Evolutionary conservation across 2,113 vertebrate species (phyloP).

Genomic region (Pristiophorus japonicus): DNA sequence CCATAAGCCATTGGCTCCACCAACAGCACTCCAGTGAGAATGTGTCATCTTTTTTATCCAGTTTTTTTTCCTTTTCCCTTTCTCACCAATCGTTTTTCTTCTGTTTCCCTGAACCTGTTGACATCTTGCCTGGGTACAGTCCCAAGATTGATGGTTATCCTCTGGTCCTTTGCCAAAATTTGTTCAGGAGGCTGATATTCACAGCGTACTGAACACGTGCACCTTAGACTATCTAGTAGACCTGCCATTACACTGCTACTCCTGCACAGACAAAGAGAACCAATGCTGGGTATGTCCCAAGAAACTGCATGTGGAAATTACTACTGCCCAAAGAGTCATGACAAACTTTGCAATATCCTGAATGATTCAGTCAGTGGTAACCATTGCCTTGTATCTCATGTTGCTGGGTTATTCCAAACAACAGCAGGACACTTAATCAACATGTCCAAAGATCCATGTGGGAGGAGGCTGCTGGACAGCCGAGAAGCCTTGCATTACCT

Average conservation of each 20-base stretch:
- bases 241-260: not conserved
- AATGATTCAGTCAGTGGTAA: not conserved
- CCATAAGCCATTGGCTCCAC: not conserved
- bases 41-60: not conserved
- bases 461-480: not conserved
- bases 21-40: not conserved
- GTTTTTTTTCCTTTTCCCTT: not conserved
- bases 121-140: not conserved
- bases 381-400: not conserved
- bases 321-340: not conserved
- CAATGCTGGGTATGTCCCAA: not conserved
- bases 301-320: not conserved
- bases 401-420: not conserved
- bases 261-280: not conserved
- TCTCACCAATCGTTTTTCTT: not conserved
- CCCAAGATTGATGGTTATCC: not conserved
- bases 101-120: not conserved
- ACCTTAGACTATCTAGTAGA: not conserved
- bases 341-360: not conserved
- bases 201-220: not conserved
- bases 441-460: not conserved
- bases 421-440: not conserved
- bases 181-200: not conserved
- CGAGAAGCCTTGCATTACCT: not conserved
- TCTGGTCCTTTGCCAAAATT: not conserved